These are phyloP conservation scores for Nasonia oneida DNA, from an alignment of 2,888 invertebrate genomes.

Conservation along the genomic window DNA sequence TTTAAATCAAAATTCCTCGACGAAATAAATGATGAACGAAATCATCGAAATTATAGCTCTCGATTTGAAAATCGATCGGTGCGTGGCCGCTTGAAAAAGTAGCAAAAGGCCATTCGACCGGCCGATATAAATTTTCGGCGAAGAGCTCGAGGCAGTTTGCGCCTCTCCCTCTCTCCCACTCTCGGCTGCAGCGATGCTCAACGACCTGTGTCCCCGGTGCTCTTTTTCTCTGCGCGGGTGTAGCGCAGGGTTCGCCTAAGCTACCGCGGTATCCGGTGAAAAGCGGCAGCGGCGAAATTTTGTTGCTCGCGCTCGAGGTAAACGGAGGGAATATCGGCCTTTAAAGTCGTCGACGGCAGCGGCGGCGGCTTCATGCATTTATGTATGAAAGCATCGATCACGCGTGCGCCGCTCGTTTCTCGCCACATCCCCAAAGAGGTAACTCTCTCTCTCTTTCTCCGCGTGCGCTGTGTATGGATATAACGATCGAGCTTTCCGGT, in stretches of 20 bases:
- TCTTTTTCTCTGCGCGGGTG: neutral
- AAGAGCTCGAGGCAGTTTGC: neutral
- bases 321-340: constrained; percentile 66
- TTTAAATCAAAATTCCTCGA: too few relatives aligned
- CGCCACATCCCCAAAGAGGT: constrained; percentile 46
- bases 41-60: neutral
- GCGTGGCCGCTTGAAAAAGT: neutral
- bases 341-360: constrained; percentile 67
- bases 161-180: too few relatives aligned
- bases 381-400: constrained; percentile 70
- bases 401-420: constrained; percentile 63
- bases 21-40: too few relatives aligned
- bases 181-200: constrained; percentile 6
- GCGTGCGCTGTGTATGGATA: constrained; percentile 26
- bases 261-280: constrained; percentile 27
- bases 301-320: constrained; percentile 63
- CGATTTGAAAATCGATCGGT: neutral
- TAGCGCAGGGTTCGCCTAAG: constrained; percentile 33
- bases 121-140: neutral
- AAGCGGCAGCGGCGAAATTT: constrained; percentile 48
- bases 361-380: constrained; percentile 68
- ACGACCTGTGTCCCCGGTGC: neutral
- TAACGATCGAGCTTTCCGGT: neutral
- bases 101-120: neutral
- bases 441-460: constrained; percentile 9